phyloP scores from a whole-genome alignment of 2,113 vertebrate genomes.

The Fregetta grallaria region DNA sequence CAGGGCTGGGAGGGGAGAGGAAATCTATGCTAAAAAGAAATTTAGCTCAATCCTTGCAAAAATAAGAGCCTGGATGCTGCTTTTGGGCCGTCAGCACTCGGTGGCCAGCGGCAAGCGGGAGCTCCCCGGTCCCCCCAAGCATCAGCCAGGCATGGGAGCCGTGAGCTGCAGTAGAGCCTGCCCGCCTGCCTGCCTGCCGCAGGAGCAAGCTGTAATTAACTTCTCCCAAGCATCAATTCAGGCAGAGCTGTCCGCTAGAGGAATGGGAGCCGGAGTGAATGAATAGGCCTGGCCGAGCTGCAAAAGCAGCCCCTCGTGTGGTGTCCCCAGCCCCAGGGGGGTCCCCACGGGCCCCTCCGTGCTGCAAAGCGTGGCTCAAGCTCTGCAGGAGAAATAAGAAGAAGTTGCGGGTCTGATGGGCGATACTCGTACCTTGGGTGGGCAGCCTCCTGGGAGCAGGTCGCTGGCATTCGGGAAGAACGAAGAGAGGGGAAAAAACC shows the following conservation, averaged over 20 bases:
- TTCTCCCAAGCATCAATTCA: conserved; percentile 20
- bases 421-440: not conserved
- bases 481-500: not conserved
- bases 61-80: not conserved
- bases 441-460: not conserved
- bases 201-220: conserved; percentile 40
- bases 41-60: not conserved
- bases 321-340: not conserved
- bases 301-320: not conserved
- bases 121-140: not conserved
- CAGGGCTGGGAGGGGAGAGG: not conserved
- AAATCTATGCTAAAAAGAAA: not conserved
- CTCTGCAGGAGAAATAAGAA: not conserved
- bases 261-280: not conserved
- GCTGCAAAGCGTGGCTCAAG: not conserved
- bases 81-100: not conserved
- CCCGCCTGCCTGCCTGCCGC: not conserved
- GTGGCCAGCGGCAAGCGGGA: not conserved
- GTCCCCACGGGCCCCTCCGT: rapidly evolving
- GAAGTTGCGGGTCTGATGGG: not conserved
- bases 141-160: not conserved
- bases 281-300: not conserved
- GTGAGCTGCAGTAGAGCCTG: conserved; percentile 22
- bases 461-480: not conserved
- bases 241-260: not conserved